These are phyloP conservation scores for Euwallacea fornicatus DNA, from an alignment of 1,140 invertebrate genomes.

Conservation along the genomic window DNA sequence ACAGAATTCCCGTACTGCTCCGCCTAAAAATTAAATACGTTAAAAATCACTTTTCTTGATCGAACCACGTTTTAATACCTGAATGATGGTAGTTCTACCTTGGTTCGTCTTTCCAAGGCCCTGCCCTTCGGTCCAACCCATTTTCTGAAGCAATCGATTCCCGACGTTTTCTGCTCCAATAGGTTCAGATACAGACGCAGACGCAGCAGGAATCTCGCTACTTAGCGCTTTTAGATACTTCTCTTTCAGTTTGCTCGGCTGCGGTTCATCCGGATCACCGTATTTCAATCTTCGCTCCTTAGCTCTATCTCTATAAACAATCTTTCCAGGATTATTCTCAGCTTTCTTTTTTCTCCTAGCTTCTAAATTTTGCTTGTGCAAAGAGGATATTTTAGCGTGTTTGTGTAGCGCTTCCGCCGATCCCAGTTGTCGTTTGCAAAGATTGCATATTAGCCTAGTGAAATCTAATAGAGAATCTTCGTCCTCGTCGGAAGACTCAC, in stretches of 20 bases:
- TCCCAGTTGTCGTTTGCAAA: constrained; percentile 95
- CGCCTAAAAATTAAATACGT: constrained; percentile 51
- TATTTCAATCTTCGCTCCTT: constrained; percentile 94
- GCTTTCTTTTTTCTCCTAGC: constrained; percentile 41
- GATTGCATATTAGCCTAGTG: constrained; percentile 86
- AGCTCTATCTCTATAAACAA: constrained; percentile 83
- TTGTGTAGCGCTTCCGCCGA: constrained; percentile 86
- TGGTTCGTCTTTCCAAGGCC: constrained; percentile 92
- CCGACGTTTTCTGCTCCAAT: constrained; percentile 89
- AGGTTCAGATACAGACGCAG: constrained; percentile 54
- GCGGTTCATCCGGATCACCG: constrained; percentile 81
- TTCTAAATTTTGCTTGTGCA: constrained; percentile 93
- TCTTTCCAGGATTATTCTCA: constrained; percentile 55
- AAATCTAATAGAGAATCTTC: constrained; percentile 77
- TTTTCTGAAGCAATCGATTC: constrained; percentile 93
- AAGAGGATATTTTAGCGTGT: constrained; percentile 90
- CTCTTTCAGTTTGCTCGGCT: constrained; percentile 71
- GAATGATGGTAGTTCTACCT: constrained; percentile 89
- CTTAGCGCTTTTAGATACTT: constrained; percentile 56
- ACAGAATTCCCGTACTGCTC: constrained; percentile 68
- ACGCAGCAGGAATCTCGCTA: constrained; percentile 48
- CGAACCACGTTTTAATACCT: constrained; percentile 58
- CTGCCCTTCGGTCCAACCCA: constrained; percentile 97
- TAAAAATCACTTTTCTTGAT: not conserved
- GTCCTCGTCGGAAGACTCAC: constrained; percentile 58